Base-by-base conservation (phyloP, 2,797 vertebrate genomes). In the Danio aesculapii region DNA sequence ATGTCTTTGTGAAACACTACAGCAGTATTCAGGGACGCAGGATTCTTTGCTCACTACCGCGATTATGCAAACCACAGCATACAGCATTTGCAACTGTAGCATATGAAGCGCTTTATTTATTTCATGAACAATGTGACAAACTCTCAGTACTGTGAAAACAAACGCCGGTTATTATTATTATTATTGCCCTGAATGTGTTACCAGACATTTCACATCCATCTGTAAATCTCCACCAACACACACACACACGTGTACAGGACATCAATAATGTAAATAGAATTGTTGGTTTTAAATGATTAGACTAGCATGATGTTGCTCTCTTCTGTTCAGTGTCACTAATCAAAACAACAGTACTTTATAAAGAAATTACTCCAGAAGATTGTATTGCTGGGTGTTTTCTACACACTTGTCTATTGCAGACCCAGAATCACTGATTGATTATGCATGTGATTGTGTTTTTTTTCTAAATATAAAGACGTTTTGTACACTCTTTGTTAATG, bases 11-110 rank as follows among this genome's bases (percentile, higher is more conserved):
- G 89, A 89, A 86, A 87, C 86, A 63, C 46, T 85, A 84, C 89
- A 91, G 89, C 87, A 92, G 89, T 91, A 92, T 94, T 95, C 94
- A 95, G 94, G 94, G 94, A 94, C 92, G 91, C 93, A 92, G 92
- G 91, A 93, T 92, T 94, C 94, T 30, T 30, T 94, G 93, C 93
- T 93, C 92, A 92, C 92, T 91, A 93, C 91, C 71, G 90, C 85
- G 62, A 92, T 92, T 94, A 95, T 95, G 93, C 93, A 95, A 94
- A 91, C 91, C 89, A 91, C 92, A 77, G 80, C 61, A 75, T 79
- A 81, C 67, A 70, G 72, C 75, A 88, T 89, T 88, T 90, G 90
- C 77, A 88, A 82, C 90, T 91, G 94, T 94, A 94, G 93, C 93
- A 93, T 92, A 78, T 83, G 62, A 57, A 79, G 88, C 90, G 90